Percentiles rank a stretch among this genome's conserved stretches.
These are phyloP conservation scores for Eilema depressum DNA, from an alignment of 2,888 invertebrate species.

Conservation along the genomic window DNA sequence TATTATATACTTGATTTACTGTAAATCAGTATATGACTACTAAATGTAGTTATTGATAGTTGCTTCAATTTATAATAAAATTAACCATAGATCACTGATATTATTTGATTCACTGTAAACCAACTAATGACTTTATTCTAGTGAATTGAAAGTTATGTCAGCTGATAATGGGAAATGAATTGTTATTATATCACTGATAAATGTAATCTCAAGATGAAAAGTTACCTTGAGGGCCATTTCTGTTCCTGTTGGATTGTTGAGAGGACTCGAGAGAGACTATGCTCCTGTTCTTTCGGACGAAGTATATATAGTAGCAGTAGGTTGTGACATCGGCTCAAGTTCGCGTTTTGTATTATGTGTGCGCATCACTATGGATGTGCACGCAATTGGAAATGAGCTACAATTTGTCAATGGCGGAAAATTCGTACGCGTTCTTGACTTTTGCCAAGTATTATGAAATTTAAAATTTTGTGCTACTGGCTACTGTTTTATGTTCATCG, in stretches of 20 bases:
- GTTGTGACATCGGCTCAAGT: constrained; percentile 80
- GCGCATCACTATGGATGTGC: constrained; percentile 80
- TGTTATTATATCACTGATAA: background rate
- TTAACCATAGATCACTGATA: background rate
- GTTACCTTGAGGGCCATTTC: constrained; percentile 83
- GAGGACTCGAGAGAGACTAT: constrained; percentile 76
- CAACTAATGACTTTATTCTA: background rate
- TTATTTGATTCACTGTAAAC: background rate
- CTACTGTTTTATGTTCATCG: background rate
- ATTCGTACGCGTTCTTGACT: constrained; percentile 78
- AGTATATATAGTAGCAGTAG: constrained; percentile 75
- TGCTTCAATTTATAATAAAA: background rate
- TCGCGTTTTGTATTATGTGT: constrained; percentile 78
- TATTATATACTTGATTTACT: background rate
- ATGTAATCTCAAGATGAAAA: constrained; percentile 10
- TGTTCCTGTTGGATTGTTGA: constrained; percentile 64
- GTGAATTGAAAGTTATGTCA: background rate
- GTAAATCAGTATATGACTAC: background rate
- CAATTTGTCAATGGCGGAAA: constrained; percentile 83
- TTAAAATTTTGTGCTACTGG: constrained; percentile 22
- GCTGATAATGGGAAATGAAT: background rate
- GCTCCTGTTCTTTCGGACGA: constrained; percentile 65
- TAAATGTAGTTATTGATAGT: background rate
- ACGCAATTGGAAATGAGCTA: constrained; percentile 82
- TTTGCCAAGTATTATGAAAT: constrained; percentile 79